Base-by-base conservation (phyloP, 53 echinoderm and acorn worm species). In the Echinometra lucunter region DNA sequence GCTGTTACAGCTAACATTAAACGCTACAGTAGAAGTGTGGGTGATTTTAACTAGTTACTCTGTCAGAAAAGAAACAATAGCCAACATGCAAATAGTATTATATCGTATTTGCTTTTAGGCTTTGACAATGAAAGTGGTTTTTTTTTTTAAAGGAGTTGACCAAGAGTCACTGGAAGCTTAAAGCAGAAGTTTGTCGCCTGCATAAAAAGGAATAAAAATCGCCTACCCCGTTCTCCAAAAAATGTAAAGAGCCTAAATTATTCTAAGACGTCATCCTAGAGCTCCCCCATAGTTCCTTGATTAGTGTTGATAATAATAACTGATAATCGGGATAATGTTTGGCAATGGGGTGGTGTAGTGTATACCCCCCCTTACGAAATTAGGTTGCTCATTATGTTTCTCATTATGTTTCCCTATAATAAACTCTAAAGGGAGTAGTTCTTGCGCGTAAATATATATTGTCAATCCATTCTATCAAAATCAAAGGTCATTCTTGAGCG, bases 341-440 rank as follows among this genome's bases (percentile, higher is more conserved):
- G 63, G 27, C 25, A 63, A 63, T 25, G 25, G 27, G 63, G 63
- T 19, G 63, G 63, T 63, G 25, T 63, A 63, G 35, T 37, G n/a
- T 74, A 11, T 44, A 44, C 44, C 44, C 18, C 44, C 6, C 7
- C 44, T 44, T 44, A 81, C n/a, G 44, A 44, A 21, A 25, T 17
- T 44, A 44, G 81, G 23, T 53, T 53, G 53, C 5, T 9, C 44
- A 44, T 81, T 81, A 44, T 81, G 44, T 44, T 81, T 72, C 11
- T 4, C 53, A 44, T 81, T 81, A 44, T 81, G 44, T 44, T 81
- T 72, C 11, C 4, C 53, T 32, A 19, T 81, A 81, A 81, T 81
- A 53, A 53, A 81, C 44, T 40, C 81, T 81, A 81, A 44, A 44
- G 44, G 81, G 81, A 25, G 81, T 44, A 81, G n/a, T 81, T 80